Conservation (phyloP, 2,888 invertebrate genomes). For the Leistus spinibarbis region DNA sequence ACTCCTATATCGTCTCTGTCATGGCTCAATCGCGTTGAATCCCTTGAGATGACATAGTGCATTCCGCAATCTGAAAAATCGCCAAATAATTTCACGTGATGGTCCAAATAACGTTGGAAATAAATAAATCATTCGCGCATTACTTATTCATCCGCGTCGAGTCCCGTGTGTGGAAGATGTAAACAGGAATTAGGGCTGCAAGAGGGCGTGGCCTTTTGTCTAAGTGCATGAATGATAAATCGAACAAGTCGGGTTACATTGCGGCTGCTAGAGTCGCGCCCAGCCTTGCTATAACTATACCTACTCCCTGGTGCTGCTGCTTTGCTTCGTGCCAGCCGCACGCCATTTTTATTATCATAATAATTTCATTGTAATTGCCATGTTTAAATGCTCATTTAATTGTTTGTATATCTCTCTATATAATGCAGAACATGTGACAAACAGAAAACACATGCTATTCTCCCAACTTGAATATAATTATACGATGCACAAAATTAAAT, state of each 20-base stretch:
- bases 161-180: slow-evolving; percentile 32
- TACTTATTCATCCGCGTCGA: slow-evolving; percentile 29
- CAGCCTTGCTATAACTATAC: not conserved
- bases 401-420: slow-evolving; percentile 10
- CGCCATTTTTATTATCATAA: slow-evolving; percentile 27
- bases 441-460: not conserved
- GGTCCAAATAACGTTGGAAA: slow-evolving; percentile 28
- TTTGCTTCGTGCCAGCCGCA: not conserved
- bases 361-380: slow-evolving; percentile 25
- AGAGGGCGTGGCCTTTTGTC: slow-evolving; percentile 33
- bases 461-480: not conserved
- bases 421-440: too few species aligned
- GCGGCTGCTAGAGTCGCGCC: slow-evolving; percentile 12
- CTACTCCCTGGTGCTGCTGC: not conserved
- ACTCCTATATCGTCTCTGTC: not conserved
- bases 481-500: not conserved
- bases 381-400: slow-evolving; percentile 13
- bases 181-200: slow-evolving; percentile 30
- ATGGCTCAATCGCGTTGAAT: slow-evolving; percentile 6
- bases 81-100: slow-evolving; percentile 17
- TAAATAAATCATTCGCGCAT: slow-evolving; percentile 28
- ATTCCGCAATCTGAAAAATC: slow-evolving; percentile 18
- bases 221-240: slow-evolving; percentile 33
- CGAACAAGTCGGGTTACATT: slow-evolving; percentile 26
- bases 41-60: not conserved